phyloP scores from a whole-genome alignment of 23 tunicate species.

The Styela clava region DNA sequence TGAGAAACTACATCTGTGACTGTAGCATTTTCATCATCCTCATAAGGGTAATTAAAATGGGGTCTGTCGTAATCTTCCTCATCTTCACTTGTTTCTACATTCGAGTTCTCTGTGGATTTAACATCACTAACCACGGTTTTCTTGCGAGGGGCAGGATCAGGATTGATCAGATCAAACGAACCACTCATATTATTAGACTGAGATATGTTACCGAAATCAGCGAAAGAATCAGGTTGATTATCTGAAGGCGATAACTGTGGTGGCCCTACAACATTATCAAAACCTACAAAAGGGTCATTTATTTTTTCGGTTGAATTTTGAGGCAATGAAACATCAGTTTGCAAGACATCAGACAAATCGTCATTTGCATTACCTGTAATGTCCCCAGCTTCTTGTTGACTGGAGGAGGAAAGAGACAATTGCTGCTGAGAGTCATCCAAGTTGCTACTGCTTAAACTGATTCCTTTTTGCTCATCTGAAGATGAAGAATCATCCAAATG shows the following conservation, averaged over 20 bases:
- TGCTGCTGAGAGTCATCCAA: not conserved
- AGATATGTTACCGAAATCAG: not conserved
- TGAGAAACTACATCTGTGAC: not conserved
- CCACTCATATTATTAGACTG: not conserved
- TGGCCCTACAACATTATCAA: not conserved
- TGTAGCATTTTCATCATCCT: not conserved
- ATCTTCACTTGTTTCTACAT: conserved; percentile 4
- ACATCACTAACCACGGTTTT: not conserved
- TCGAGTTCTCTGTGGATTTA: not conserved
- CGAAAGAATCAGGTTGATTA: not conserved
- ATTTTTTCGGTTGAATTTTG: not conserved
- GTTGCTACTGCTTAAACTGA: not conserved
- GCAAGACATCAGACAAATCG: not conserved
- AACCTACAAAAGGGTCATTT: not conserved
- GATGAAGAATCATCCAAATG: not conserved
- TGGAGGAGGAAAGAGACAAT: not conserved
- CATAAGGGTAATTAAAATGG: conserved; percentile 10
- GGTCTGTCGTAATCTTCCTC: conserved; percentile 14
- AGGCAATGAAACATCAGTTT: not conserved
- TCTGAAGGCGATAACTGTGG: conserved; percentile 8
- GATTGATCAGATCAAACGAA: not conserved
- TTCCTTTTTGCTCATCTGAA: not conserved
- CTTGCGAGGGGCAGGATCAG: not conserved
- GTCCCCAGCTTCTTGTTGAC: conserved; percentile 2
- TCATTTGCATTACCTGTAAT: not conserved